A percentile compares a stretch with the other conserved stretches of the same genome.
Evolutionary conservation across 2,113 vertebrate genomes (phyloP).

Genomic region (Hemiprocne comata): DNA sequence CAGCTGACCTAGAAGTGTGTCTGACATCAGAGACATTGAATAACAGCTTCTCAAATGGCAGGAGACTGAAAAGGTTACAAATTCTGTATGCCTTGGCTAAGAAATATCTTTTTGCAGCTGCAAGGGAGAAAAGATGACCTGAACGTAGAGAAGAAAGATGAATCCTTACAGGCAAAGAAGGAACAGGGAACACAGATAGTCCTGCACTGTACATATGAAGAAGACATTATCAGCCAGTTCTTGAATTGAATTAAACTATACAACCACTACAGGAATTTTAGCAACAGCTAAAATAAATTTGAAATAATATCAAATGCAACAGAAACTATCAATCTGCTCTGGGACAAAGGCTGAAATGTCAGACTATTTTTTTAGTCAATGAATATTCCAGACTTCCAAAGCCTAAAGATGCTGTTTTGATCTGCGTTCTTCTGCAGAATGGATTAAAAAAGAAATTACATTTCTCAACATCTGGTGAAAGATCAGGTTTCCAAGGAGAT

Average conservation of each 20-base stretch:
- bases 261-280: neutral
- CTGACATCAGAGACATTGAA: slow-evolving; percentile 27
- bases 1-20: slow-evolving; percentile 48
- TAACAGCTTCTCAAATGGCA: slow-evolving; percentile 68
- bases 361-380: neutral
- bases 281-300: neutral
- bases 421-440: neutral
- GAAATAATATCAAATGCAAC: neutral
- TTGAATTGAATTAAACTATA: neutral
- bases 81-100: neutral
- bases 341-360: neutral
- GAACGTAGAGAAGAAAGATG: neutral
- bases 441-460: slow-evolving; percentile 60
- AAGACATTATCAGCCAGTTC: neutral
- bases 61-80: slow-evolving; percentile 64
- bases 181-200: neutral
- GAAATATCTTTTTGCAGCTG: slow-evolving; percentile 4
- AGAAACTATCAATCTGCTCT: neutral
- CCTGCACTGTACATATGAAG: neutral
- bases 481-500: slow-evolving; percentile 72
- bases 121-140: neutral
- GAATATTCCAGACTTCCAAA: slow-evolving; percentile 28
- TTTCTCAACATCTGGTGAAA: slow-evolving; percentile 70
- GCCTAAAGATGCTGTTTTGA: slow-evolving; percentile 21
- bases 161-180: neutral